Evolutionary conservation across 2,888 invertebrate species (phyloP).

Genomic region (Crepidodera aurea): DNA sequence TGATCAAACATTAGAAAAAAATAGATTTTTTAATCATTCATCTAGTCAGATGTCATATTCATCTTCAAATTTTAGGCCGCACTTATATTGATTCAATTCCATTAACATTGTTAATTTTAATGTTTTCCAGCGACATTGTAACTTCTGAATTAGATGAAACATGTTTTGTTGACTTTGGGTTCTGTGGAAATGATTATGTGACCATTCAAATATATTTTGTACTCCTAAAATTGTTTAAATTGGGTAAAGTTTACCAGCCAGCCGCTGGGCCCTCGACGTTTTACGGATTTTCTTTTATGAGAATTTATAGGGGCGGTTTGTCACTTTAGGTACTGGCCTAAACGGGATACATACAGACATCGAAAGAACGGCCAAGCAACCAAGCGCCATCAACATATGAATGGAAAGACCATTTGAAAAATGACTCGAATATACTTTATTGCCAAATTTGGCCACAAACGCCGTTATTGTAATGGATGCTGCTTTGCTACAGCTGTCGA

Average conservation of each 20-base stretch:
- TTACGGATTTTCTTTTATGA: too few species aligned
- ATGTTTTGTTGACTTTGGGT: too few species aligned
- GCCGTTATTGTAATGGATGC: constrained; percentile 28
- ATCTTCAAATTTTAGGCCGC: neutral
- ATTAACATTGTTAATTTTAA: neutral
- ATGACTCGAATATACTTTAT: constrained; percentile 29
- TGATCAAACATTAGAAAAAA: too few species aligned
- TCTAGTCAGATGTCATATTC: neutral
- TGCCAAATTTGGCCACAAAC: constrained; percentile 31
- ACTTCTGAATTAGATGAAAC: too few species aligned
- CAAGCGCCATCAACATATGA: constrained; percentile 22
- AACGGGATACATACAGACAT: constrained; percentile 8
- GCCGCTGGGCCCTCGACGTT: neutral
- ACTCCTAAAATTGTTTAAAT: too few species aligned
- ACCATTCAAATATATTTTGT: neutral
- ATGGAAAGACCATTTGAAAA: constrained; percentile 31
- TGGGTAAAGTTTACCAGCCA: neutral
- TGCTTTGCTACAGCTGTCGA: constrained; percentile 32
- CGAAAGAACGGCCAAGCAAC: constrained; percentile 3
- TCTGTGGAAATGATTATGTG: too few species aligned
- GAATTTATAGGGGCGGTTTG: neutral
- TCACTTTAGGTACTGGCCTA: constrained; percentile 2
- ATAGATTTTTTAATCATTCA: too few species aligned
- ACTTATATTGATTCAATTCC: neutral
- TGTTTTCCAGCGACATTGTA: too few species aligned